Base-by-base conservation (phyloP, 2,797 vertebrate species). In the Brachyrhaphis roseni region DNA sequence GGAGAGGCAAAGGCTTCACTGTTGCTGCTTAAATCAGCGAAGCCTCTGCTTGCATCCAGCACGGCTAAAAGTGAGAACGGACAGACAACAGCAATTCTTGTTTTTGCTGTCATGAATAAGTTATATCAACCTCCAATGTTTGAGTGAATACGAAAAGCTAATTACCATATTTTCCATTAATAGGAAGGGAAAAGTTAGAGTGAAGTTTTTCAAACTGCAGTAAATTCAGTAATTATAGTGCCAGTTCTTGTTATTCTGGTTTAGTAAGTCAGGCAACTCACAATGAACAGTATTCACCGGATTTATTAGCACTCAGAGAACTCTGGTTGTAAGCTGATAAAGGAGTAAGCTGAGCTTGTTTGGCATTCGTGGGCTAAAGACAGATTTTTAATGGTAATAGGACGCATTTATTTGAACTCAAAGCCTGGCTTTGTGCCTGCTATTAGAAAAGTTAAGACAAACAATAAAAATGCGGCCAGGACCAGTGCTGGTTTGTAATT, bases 81-180 rank as follows among this genome's bases (percentile, higher is more conserved):
- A 93, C 92, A 93, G 92, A 92, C 92, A 93, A 93, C 91, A 90
- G 91, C 86, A 87, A 85, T 90, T 89, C 90, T 92, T 90, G 91
- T 91, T 93, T 92, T 90, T 72, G 49, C 86, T 81, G 84, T 92
- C 89, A 95, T 95, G 93, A 95, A 95, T 94, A 94, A 94, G 90
- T 95, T 93, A 94, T 92, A 92, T 93, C 87, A 90, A 91, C 91
- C 90, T 90, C 86, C 82, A 26, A 92, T 91, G 90, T 90, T 90
- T 89, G 88, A 93, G 86, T 72, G 86, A 91, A 86, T 93, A 89
- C 91, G 77, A 93, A 94, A 92, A 94, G 90, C 93, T 91, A 93
- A 95, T 95, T 95, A 95, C 90, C 93, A 95, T 94, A 93, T 94
- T 95, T 94, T 88, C 91, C 87, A 95, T 95, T 96, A 95, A 95